Conservation (phyloP, 2,113 vertebrate species). For the Mustelus asterias region DNA sequence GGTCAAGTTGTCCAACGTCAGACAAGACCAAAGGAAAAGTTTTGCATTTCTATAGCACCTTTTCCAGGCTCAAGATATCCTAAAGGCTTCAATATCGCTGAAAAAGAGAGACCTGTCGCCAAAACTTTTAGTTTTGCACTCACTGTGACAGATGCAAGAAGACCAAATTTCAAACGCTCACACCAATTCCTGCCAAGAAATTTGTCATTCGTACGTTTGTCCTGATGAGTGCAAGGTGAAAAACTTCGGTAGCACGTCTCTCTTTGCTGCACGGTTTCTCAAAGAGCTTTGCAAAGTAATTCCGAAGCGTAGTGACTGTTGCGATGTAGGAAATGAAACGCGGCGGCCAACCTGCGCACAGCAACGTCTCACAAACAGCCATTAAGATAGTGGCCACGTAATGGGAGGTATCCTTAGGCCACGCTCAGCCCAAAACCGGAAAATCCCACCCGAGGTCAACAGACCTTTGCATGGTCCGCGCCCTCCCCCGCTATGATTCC, state of each 20-base stretch:
- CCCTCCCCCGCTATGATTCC: too few species aligned
- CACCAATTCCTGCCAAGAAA: neutral
- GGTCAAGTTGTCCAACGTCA: neutral
- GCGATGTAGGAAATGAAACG: neutral
- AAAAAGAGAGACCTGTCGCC: neutral
- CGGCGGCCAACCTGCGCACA: neutral
- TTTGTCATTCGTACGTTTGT: neutral
- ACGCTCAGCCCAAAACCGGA: too few species aligned
- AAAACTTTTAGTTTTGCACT: neutral
- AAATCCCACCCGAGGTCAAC: too few species aligned
- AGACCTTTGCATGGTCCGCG: too few species aligned
- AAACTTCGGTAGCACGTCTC: neutral
- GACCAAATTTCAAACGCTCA: neutral
- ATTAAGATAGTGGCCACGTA: neutral
- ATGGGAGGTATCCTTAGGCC: neutral
- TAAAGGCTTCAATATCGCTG: neutral
- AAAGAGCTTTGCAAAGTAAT: neutral
- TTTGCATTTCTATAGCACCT: neutral
- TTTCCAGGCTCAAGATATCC: neutral
- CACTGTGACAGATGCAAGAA: neutral
- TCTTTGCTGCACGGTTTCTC: neutral
- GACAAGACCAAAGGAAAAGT: neutral
- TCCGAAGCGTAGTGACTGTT: neutral
- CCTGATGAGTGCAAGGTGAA: neutral
- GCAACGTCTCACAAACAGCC: neutral